Conservation (phyloP, 2,797 vertebrate genomes). For the Epinephelus awoara region DNA sequence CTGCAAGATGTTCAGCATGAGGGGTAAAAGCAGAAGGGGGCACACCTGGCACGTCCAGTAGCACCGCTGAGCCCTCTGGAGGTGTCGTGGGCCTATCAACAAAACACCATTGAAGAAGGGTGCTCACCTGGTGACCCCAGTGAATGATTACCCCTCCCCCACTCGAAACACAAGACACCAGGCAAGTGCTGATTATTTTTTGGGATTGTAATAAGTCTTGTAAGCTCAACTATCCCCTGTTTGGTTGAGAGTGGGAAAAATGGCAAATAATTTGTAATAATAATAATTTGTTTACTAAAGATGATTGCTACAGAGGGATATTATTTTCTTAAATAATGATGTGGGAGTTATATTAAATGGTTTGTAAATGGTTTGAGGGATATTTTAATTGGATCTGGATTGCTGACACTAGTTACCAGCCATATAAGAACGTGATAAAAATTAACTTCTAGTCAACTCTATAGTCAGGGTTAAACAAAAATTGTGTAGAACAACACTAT, state of each 20-base stretch:
- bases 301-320: not conserved
- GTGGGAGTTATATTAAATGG: not conserved
- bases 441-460: not conserved
- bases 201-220: too few relatives aligned
- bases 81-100: too few relatives aligned
- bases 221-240: not conserved
- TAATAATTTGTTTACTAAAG: too few relatives aligned
- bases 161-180: too few relatives aligned
- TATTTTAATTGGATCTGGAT: not conserved
- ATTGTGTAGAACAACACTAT: not conserved
- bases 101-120: too few relatives aligned
- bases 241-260: not conserved
- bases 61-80: too few relatives aligned
- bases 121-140: too few relatives aligned
- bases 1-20: too few relatives aligned
- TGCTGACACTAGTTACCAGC: not conserved
- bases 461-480: not conserved
- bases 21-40: too few relatives aligned
- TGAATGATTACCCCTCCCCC: too few relatives aligned
- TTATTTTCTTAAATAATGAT: constrained; percentile 7
- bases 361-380: not conserved
- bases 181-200: too few relatives aligned
- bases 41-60: too few relatives aligned
- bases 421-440: not conserved
- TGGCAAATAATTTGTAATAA: not conserved